Evolutionary conservation across 92 coral and sea anemone genomes (phyloP), one percentile per base, ranked within the genome.

Genomic region (Paramuricea clavata): DNA sequence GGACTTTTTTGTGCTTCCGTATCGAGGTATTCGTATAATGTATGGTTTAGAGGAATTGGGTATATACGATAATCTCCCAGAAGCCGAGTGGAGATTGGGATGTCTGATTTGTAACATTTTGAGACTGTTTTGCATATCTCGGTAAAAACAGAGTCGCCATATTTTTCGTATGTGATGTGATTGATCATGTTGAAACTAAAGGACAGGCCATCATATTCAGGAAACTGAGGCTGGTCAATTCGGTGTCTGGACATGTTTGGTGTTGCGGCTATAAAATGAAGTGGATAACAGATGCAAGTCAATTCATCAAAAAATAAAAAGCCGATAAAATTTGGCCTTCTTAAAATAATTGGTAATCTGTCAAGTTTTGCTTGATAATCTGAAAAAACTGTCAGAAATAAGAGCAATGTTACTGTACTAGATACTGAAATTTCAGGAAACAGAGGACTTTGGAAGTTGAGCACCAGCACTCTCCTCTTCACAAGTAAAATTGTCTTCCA

Each of bases 51-150:
- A 12, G 82, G 7, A 4, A 76, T 76, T 15, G 41, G 52, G 15
- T 12, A 23, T 30, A 76, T 30, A 2, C 49, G 21, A 16, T 76
- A 60, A 41, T 42, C 12, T 54, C 35, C 82, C 42, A 76, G 19
- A 43, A 67, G 86, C 16, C 86, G 69, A 12, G 59, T 56, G 12
- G 75, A 82, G 69, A 21, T 36, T 65, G 77, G 69, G 5, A 83
- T 16, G 6, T 30, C 50, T 22, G 47, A 44, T 70, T 71, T 33
- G 22, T 69, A 70, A 54, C 65, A 54, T 17, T 35, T 47, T 69
- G 87, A 83, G 35, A 83, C 27, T 3, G 39, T 36, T 43, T 69
- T 22, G 41, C 87, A 83, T 0, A 83, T 83, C 31, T 69, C 64
- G 44, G 56, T 69, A 35, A 83, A 83, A 83, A 69, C 43, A 12